These are phyloP conservation scores for Seira sanloemensis DNA, from an alignment of 2,888 invertebrate genomes.

Conservation along the genomic window DNA sequence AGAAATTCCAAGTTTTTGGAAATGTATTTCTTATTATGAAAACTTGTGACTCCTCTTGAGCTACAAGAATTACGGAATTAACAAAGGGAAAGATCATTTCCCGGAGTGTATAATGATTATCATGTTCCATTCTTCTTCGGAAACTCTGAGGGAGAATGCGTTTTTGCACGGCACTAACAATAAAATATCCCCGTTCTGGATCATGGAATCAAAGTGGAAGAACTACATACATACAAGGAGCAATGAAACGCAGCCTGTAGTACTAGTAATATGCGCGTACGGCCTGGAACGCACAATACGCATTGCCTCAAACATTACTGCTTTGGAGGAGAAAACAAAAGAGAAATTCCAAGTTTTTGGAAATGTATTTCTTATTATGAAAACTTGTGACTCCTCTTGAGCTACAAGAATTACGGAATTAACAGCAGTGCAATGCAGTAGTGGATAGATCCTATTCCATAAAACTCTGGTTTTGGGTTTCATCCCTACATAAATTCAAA, in stretches of 20 bases:
- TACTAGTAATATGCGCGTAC: neutral
- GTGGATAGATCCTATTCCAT: conserved; percentile 10
- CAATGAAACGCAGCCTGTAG: neutral
- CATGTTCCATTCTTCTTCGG: no score
- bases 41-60: no score
- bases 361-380: neutral
- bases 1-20: neutral
- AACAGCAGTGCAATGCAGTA: neutral
- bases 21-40: neutral
- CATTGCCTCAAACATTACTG: neutral
- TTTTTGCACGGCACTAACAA: conserved; percentile 19
- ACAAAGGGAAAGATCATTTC: no score
- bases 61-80: no score
- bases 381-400: neutral
- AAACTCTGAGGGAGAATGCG: conserved; percentile 21
- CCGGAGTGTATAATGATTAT: no score
- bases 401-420: neutral
- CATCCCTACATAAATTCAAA: conserved; percentile 41
- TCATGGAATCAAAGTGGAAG: conserved; percentile 6
- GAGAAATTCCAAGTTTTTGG: neutral
- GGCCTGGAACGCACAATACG: no score
- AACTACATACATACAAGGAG: neutral
- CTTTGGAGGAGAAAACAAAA: neutral
- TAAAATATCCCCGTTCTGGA: conserved; percentile 41
- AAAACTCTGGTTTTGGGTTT: conserved; percentile 52